Evolutionary conservation across 1,140 invertebrate genomes (phyloP), one percentile per base, ranked within the genome.

Genomic region (Lordiphosa stackelbergi): DNA sequence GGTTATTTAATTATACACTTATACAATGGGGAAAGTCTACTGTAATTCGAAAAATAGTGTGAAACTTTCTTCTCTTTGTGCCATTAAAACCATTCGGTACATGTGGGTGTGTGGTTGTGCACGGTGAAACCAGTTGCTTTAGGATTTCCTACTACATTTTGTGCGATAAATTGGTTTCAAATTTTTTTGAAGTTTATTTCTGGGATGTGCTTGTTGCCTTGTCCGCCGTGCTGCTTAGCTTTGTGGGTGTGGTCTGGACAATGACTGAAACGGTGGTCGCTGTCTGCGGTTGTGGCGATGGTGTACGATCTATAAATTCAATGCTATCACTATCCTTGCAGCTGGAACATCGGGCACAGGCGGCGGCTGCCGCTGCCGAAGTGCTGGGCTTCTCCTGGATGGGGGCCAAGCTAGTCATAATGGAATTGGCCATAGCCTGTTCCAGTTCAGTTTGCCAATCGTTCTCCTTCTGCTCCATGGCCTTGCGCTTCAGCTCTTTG

Each of bases 381-480:
- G 72, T 13, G 19, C 59, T 45, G 8, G 84, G 74, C 9, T 66
- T 81, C 43, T 87, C 86, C 16, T 86, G 69, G 6, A 88, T 88
- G 16, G 86, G 85, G 1, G 78, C 79, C 22, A 88, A 57, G 22
- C 75, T 85, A 5, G 74, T 87, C 0, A 88, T 79, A 22, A 87
- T 85, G 0, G 86, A 88, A 63, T 88, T 88, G 38, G 86, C 88
- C 93, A 93, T 93, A 40, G 92, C 91, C 71, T 90, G 86, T 45
- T 91, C 90, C 3, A 94, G 88, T 85, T 94, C 93, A 45, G 91
- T 89, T 73, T 94, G 92, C 93, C 93, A 94, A 53, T 91, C 91
- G 63, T 89, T 89, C 83, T 94, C 93, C 73, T 93, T 94, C 35
- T 88, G 86, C 72, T 93, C 92, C 65, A 90, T 89, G 66, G 92